phyloP scores from a whole-genome alignment of 2,113 vertebrate genomes.

The Macrotis lagotis region DNA sequence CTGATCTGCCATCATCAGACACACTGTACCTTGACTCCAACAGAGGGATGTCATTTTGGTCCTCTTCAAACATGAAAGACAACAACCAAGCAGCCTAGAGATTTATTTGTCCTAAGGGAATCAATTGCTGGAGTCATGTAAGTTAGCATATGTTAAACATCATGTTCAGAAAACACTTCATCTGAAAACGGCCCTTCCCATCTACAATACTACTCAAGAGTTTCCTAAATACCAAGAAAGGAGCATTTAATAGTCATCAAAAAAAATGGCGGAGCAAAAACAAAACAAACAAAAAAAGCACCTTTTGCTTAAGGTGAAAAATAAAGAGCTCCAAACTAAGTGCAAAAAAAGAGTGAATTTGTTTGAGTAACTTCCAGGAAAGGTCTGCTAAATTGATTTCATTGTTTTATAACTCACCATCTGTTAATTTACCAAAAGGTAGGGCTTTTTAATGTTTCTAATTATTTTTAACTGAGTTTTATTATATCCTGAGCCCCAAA shows the following conservation, averaged over 20 bases:
- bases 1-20: too few species aligned
- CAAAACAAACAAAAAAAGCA: background rate
- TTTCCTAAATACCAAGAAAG: background rate
- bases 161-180: background rate
- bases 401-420: background rate
- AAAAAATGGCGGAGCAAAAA: background rate
- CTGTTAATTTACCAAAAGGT: background rate
- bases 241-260: background rate
- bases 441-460: background rate
- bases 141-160: background rate
- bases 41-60: too few species aligned
- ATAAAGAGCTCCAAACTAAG: background rate
- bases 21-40: too few species aligned
- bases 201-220: background rate
- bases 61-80: too few species aligned
- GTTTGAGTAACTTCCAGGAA: background rate
- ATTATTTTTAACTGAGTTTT: background rate
- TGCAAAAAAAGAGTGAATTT: background rate
- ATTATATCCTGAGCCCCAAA: background rate
- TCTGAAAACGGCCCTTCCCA: background rate
- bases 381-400: background rate
- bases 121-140: background rate
- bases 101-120: background rate
- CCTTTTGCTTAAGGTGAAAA: background rate
- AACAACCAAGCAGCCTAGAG: background rate